Conservation (phyloP, 1,140 invertebrate genomes). For the Proctacanthus coquilletti region DNA sequence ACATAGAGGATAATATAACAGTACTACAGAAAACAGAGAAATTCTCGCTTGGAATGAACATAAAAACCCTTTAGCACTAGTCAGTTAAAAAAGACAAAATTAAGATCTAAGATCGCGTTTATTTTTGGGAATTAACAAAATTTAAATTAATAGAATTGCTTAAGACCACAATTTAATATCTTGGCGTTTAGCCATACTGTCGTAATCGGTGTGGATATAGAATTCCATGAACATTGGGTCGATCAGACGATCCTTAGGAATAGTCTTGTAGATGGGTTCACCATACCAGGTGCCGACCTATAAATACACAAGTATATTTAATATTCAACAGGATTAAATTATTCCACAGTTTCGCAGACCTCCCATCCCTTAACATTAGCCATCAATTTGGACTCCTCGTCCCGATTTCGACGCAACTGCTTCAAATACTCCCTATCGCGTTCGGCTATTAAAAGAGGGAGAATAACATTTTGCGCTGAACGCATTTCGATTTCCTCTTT, state of each 20-base stretch:
- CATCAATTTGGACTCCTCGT: constrained; percentile 76
- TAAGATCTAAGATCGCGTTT: too few species aligned
- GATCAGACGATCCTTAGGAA: constrained; percentile 39
- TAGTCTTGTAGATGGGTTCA: constrained; percentile 55
- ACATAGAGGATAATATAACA: too few species aligned
- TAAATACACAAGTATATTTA: constrained; percentile 4
- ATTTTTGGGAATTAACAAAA: too few species aligned
- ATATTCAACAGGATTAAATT: background rate
- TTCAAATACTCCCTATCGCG: constrained; percentile 67
- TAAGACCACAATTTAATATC: constrained; percentile 38
- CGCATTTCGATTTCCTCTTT: constrained; percentile 52
- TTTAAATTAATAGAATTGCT: too few species aligned
- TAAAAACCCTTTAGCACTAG: too few species aligned
- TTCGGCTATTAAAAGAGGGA: constrained; percentile 64
- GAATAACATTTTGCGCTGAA: constrained; percentile 54
- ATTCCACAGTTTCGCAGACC: constrained; percentile 18
- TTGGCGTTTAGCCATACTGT: constrained; percentile 34
- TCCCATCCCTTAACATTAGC: constrained; percentile 75
- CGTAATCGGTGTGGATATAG: constrained; percentile 43
- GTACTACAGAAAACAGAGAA: too few species aligned
- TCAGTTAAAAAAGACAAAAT: too few species aligned
- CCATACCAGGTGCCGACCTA: constrained; percentile 71
- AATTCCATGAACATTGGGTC: constrained; percentile 50
- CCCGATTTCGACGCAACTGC: constrained; percentile 60
- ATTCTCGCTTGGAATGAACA: too few species aligned